Conservation (phyloP, 2,797 vertebrate species). For the Telmatherina bonti region DNA sequence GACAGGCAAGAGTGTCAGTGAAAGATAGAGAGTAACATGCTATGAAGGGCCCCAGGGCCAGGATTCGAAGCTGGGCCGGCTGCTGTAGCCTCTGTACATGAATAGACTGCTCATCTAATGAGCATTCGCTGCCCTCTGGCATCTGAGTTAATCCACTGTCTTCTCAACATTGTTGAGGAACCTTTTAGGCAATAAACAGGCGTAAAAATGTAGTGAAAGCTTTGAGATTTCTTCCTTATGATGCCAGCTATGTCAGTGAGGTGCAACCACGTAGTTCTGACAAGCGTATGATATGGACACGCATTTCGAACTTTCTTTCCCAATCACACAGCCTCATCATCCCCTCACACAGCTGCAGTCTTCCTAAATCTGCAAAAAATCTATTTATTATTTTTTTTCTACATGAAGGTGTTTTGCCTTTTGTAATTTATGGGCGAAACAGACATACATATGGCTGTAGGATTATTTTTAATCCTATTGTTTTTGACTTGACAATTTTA, state of each 20-base stretch:
- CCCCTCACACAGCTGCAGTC: not conserved
- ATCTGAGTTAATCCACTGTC: not conserved
- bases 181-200: not conserved
- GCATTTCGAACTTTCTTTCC: not conserved
- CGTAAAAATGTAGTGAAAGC: too few species aligned
- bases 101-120: not conserved
- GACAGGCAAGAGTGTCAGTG: not conserved
- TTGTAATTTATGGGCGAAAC: not conserved
- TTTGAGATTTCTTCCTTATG: too few species aligned
- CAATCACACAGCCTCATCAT: not conserved
- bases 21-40: not conserved
- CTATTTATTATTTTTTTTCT: not conserved
- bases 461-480: not conserved
- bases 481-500: not conserved
- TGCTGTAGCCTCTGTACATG: not conserved
- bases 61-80: not conserved
- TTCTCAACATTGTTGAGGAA: not conserved
- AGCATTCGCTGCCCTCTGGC: not conserved
- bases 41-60: not conserved
- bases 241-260: too few species aligned
- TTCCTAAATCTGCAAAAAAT: not conserved
- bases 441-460: not conserved
- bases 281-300: not conserved
- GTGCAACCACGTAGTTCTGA: not conserved
- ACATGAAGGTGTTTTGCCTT: not conserved